Evolutionary conservation across 2,113 vertebrate genomes (phyloP).

Genomic region (Phyllostomus discolor): DNA sequence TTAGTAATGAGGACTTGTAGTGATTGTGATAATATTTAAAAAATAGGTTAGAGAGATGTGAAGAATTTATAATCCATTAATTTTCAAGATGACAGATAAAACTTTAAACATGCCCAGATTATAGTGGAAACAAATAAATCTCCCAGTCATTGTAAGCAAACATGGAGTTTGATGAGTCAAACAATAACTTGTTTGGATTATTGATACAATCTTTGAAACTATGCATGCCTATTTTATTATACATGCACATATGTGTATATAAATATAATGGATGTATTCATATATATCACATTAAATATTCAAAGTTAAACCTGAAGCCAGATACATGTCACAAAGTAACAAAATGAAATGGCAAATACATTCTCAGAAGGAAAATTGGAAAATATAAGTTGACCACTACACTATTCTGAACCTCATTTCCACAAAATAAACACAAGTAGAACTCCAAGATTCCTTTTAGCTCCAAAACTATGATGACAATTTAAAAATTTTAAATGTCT

Average conservation of each 20-base stretch:
- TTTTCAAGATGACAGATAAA: not conserved
- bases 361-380: not conserved
- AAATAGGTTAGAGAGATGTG: not conserved
- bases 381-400: not conserved
- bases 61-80: not conserved
- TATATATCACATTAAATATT: not conserved
- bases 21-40: not conserved
- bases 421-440: not conserved
- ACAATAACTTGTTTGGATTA: not conserved
- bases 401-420: not conserved
- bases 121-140: not conserved
- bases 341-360: not conserved
- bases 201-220: not conserved
- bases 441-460: not conserved
- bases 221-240: not conserved
- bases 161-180: not conserved
- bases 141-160: not conserved
- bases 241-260: not conserved
- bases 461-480: not conserved
- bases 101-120: not conserved
- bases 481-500: not conserved
- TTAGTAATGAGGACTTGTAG: not conserved
- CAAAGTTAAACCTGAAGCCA: not conserved
- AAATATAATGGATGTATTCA: not conserved
- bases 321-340: not conserved